Base-by-base conservation (phyloP, 2,113 vertebrate species). In the Vidua chalybeata region DNA sequence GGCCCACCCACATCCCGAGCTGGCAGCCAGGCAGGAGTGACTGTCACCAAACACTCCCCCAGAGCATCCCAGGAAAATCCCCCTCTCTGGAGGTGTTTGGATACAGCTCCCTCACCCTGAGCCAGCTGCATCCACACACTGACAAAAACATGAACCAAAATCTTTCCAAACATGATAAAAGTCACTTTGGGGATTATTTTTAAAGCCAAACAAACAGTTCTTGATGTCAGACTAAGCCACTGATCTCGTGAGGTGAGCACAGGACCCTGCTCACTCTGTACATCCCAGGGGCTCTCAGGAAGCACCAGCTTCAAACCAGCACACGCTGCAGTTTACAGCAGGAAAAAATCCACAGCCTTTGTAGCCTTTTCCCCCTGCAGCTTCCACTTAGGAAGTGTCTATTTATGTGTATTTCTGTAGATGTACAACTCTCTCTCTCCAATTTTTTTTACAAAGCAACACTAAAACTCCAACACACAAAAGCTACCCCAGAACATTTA, bases 261-360 rank as follows among this genome's bases (percentile, higher is more conserved):
- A 86, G 87, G 74, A 48, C 37, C 68, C 30, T 0, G 0, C 24
- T 69, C 14, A 0, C 76, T 63, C 23, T 9, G 1, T 3, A 9
- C 68, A 33, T 63, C 69, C 87, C 94, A 84, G 35, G 72, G 64
- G 75, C 61, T 67, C 52, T 9, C 56, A 7, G 66, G 76, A 27
- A 85, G 13, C 75, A 35, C 7, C 41, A 7, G 35, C 80, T 59
- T 75, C 84, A 51, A 59, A 83, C 15, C 61, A 79, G 61, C 78
- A 41, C 51, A 19, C 1, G 0, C 21, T 28, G 27, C 24, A 22
- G 3, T 26, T 64, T 6, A 74, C n/a, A 74, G 15, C 14, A 75
- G 59, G 21, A 33, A 52, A 48, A 80, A 71, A 67, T 27, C 79
- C 80, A 49, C 1, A 11, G 1, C 4, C 61, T 64, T 41, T 63